phyloP scores from a whole-genome alignment of 1,140 invertebrate genomes.

The Odontomachus brunneus region DNA sequence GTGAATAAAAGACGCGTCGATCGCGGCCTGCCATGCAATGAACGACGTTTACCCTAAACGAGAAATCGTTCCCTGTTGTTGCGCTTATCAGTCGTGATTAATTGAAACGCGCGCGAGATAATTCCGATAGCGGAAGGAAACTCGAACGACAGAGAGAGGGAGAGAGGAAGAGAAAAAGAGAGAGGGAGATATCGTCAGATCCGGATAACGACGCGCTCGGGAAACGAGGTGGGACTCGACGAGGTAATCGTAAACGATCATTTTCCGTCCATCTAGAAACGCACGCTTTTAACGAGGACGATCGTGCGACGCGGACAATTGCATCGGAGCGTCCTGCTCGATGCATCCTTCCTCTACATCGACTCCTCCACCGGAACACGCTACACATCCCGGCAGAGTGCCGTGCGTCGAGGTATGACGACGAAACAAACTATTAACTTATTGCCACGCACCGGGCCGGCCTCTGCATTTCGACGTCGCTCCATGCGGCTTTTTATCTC shows the following conservation, averaged over 20 bases:
- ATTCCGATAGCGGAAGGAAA: no score
- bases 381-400: slow-evolving; percentile 36
- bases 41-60: no score
- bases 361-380: slow-evolving; percentile 6
- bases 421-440: slow-evolving; percentile 14
- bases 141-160: no score
- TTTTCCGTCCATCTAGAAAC: slow-evolving; percentile 54
- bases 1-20: no score
- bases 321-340: neutral
- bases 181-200: no score
- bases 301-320: slow-evolving; percentile 26
- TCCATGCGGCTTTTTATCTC: slow-evolving; percentile 14
- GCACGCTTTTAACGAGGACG: slow-evolving; percentile 33
- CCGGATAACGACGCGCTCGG: slow-evolving; percentile 14
- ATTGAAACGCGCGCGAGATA: no score
- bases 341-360: slow-evolving; percentile 14
- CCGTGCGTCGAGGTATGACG: slow-evolving; percentile 30
- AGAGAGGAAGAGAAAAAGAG: no score
- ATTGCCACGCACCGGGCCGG: slow-evolving; percentile 27
- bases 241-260: slow-evolving; percentile 43
- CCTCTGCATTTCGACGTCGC: slow-evolving; percentile 23
- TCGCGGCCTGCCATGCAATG: no score
- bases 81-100: no score
- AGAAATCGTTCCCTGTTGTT: no score
- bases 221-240: slow-evolving; percentile 4